Conservation (phyloP, 2,888 invertebrate species). For the Willowsia nigromaculata region DNA sequence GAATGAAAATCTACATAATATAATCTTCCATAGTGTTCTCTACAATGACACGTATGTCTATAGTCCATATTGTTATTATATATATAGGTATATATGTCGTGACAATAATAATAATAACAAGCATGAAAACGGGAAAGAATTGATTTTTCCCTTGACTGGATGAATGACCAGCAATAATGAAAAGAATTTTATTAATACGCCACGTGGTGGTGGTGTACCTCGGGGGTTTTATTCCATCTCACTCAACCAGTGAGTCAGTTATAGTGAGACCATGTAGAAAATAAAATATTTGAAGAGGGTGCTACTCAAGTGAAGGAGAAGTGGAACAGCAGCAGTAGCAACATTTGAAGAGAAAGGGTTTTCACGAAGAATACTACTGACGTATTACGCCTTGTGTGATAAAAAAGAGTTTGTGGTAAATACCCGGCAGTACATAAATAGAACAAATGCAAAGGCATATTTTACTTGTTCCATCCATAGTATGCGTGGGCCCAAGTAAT, state of each 20-base stretch:
- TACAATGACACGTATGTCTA: no score
- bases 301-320: not conserved
- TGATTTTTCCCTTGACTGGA: slow-evolving; percentile 50
- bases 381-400: no score
- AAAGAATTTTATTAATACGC: slow-evolving; percentile 15
- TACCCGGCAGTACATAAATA: no score
- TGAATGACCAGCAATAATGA: not conserved
- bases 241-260: not conserved
- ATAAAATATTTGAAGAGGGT: not conserved
- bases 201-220: not conserved
- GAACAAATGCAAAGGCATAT: no score
- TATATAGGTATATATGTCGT: no score
- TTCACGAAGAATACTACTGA: no score
- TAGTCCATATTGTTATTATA: no score
- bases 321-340: not conserved
- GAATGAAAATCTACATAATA: no score
- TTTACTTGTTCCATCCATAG: no score
- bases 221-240: not conserved
- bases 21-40: no score
- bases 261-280: not conserved
- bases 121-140: slow-evolving; percentile 23
- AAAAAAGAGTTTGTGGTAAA: no score
- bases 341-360: no score
- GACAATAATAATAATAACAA: slow-evolving; percentile 14
- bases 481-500: not conserved